A percentile compares a stretch with the other conserved stretches of the same genome.
These are phyloP conservation scores for Ondatra zibethicus DNA, from an alignment of 2,113 vertebrate species.

Conservation along the genomic window DNA sequence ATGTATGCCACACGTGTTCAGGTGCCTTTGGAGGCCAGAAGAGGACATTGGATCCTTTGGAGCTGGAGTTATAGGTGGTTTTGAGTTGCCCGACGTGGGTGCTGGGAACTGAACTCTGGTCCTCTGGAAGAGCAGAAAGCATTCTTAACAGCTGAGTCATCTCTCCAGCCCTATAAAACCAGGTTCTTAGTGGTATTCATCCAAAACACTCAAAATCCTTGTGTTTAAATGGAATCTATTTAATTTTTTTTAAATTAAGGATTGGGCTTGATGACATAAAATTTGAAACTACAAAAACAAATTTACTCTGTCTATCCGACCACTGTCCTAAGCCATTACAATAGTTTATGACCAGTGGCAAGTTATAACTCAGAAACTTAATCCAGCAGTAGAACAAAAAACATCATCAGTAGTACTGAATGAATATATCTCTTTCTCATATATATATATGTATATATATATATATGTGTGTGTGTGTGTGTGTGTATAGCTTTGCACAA, in stretches of 20 bases:
- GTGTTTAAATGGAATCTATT: conserved; percentile 65
- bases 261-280: conserved; percentile 69
- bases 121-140: not conserved
- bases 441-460: not conserved
- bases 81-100: not conserved
- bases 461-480: conserved; percentile 11
- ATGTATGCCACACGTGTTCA: not conserved
- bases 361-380: conserved; percentile 75
- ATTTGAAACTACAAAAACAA: conserved; percentile 68
- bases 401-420: conserved; percentile 79
- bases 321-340: conserved; percentile 70
- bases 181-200: not conserved
- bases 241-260: conserved; percentile 66
- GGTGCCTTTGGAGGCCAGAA: not conserved
- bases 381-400: conserved; percentile 77
- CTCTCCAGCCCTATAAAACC: conserved; percentile 10
- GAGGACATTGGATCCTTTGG: not conserved
- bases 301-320: conserved; percentile 66
- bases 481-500: conserved; percentile 75
- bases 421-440: conserved; percentile 72
- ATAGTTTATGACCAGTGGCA: conserved; percentile 71
- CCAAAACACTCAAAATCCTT: conserved; percentile 57
- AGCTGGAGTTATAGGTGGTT: not conserved
- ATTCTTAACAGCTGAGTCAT: not conserved
- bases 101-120: not conserved